Conservation (phyloP, 2,888 invertebrate species). For the Diplolepis rosae region DNA sequence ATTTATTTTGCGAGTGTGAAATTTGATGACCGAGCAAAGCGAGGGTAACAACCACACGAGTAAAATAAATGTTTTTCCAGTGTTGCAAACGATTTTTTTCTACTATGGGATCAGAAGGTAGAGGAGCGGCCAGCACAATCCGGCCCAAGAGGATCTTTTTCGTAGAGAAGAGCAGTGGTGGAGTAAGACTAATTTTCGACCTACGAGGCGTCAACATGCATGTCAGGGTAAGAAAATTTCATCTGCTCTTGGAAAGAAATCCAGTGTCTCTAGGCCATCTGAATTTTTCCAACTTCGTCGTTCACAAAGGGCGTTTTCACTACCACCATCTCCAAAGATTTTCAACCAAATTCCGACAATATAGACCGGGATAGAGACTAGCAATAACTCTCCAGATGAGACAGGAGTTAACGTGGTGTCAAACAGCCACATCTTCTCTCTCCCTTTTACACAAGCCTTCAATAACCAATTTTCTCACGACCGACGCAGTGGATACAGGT, state of each 20-base stretch:
- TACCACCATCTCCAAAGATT: slow-evolving; percentile 47
- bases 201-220: slow-evolving; percentile 36
- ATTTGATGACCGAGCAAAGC: too few relatives aligned
- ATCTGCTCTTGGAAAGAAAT: background rate
- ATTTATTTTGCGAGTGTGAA: too few relatives aligned
- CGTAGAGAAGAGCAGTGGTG: slow-evolving; percentile 35
- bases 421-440: slow-evolving; percentile 15
- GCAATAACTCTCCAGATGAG: slow-evolving; percentile 12
- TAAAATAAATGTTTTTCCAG: too few relatives aligned
- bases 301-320: slow-evolving; percentile 45
- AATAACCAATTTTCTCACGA: slow-evolving; percentile 35
- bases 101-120: too few relatives aligned
- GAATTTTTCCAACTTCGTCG: slow-evolving; percentile 47
- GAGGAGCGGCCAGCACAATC: too few relatives aligned
- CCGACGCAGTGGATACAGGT: slow-evolving; percentile 38
- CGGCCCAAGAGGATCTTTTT: slow-evolving; percentile 40
- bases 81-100: too few relatives aligned
- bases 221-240: slow-evolving; percentile 25
- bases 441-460: slow-evolving; percentile 38
- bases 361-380: slow-evolving; percentile 34
- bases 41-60: too few relatives aligned
- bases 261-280: slow-evolving; percentile 45
- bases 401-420: slow-evolving; percentile 45
- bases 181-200: slow-evolving; percentile 56
- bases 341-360: slow-evolving; percentile 34